Evolutionary conservation across 2,888 invertebrate genomes (phyloP), one percentile per base, ranked within the genome.

Genomic region (Cordilura impudica): DNA sequence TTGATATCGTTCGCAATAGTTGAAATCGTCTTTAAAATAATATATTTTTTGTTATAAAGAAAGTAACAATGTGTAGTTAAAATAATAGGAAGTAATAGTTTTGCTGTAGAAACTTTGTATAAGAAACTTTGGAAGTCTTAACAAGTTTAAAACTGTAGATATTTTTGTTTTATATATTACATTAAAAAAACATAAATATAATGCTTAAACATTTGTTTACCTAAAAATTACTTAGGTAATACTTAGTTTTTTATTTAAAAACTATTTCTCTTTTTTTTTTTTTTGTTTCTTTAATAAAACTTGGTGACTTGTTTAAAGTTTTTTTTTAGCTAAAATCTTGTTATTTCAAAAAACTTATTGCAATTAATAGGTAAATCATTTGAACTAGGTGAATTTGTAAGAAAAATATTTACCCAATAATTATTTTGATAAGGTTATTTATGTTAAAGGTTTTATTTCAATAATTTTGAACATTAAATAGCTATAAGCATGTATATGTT

Each of bases 1-100:
- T 66, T 66, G 60, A 72, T 67, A 67, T 78, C 66, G 71, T 72
- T 77, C 61, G 70, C 51, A 47, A 47, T 66, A 39, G 60, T 54
- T 56, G 23, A 18, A 47, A 56, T 69, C 43, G 63, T 53, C 31
- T 74, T 76, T 60, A 58, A 70, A 69, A 63, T 56, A 31, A 66
- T 45, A 56, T 23, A 60, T 23, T 14, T 63, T 29, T 61, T 56
- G 60, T 14, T 53, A 31, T 21, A 49, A 29, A 49, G 61, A 61
- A 43, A 49, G 21, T 72, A 54, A 49, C 54, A 39, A 67, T 39
- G 63, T 67, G 72, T 72, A 71, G 53, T 58, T 75, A 58, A 58
- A 71, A 77, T 35, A 26, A 60, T 66, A 66, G 77, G 77, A 71
- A 77, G 71, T 71, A 49, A 43, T 29, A 53, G 65, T 35, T 51